These are phyloP conservation scores for Nephrocerus scutellatus DNA, from an alignment of 2,888 invertebrate species.

Conservation along the genomic window DNA sequence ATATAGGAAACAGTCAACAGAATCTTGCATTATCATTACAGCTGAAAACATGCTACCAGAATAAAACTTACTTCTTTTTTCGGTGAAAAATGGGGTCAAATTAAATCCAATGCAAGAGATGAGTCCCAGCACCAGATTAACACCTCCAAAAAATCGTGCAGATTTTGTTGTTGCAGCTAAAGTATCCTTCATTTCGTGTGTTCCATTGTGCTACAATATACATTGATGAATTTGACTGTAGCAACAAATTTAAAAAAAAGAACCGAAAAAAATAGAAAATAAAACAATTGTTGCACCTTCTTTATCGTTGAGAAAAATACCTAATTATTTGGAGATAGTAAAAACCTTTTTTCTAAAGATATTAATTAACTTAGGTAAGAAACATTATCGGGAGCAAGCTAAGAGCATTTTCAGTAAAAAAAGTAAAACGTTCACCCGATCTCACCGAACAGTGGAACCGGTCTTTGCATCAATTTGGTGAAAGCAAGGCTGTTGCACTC, in stretches of 20 bases:
- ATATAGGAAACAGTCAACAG: not conserved
- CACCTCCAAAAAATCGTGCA: conserved; percentile 10
- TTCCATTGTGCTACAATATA: conserved; percentile 12
- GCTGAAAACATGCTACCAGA: not conserved
- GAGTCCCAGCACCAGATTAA: conserved; percentile 13
- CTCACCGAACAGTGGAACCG: no score
- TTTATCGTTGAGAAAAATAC: no score
- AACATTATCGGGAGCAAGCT: no score
- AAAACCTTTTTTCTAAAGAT: no score
- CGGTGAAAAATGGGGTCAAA: conserved; percentile 6
- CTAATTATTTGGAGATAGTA: no score
- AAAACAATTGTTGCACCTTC: not conserved
- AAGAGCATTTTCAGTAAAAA: no score
- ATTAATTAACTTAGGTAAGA: no score
- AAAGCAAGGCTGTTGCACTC: no score
- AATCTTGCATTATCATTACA: not conserved
- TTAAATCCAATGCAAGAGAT: conserved; percentile 14
- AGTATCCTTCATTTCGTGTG: conserved; percentile 2
- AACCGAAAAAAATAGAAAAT: not conserved
- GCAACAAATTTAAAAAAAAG: not conserved
- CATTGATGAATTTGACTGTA: not conserved
- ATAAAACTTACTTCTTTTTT: conserved; percentile 9
- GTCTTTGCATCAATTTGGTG: no score
- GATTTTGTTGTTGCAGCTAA: conserved; percentile 12
- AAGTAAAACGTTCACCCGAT: no score